Conservation (phyloP, 2,888 invertebrate species). For the Spatulosminthurus flaviceps region DNA sequence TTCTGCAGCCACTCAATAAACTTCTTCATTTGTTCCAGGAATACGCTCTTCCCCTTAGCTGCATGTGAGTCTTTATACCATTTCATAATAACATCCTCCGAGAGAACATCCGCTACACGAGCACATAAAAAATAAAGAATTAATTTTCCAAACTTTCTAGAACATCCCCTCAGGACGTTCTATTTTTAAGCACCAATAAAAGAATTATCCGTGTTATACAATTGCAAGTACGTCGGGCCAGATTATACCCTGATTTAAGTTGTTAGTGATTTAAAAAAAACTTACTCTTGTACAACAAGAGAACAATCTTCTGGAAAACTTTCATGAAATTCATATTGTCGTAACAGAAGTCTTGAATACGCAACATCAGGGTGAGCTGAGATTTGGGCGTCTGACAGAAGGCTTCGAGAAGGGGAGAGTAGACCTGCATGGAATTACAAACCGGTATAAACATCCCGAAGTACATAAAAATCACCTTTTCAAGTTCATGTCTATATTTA, state of each 20-base stretch:
- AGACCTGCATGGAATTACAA: too few relatives aligned
- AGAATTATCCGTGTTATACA: too few relatives aligned
- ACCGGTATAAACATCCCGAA: too few relatives aligned
- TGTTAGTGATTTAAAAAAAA: constrained; percentile 42
- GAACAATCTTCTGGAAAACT: constrained; percentile 95
- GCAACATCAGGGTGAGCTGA: constrained; percentile 86
- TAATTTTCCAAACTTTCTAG: too few relatives aligned
- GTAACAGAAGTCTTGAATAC: constrained; percentile 97
- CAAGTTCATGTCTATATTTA: not conserved
- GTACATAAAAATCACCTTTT: not conserved
- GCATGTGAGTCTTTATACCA: constrained; percentile 97
- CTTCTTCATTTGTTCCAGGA: constrained; percentile 97
- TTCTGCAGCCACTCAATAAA: constrained; percentile 97
- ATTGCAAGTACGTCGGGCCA: too few relatives aligned
- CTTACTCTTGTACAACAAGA: constrained; percentile 93
- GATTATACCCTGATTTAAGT: too few relatives aligned
- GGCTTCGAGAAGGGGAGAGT: constrained; percentile 85
- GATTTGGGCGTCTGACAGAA: constrained; percentile 87
- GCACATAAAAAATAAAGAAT: not conserved
- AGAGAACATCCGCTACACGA: constrained; percentile 82
- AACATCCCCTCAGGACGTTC: too few relatives aligned
- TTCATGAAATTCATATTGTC: constrained; percentile 99
- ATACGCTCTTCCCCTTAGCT: constrained; percentile 95
- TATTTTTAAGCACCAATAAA: too few relatives aligned
- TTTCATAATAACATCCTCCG: constrained; percentile 93